These are phyloP conservation scores for Tragelaphus strepsiceros DNA, from an alignment of 2,113 vertebrate genomes.

Conservation along the genomic window DNA sequence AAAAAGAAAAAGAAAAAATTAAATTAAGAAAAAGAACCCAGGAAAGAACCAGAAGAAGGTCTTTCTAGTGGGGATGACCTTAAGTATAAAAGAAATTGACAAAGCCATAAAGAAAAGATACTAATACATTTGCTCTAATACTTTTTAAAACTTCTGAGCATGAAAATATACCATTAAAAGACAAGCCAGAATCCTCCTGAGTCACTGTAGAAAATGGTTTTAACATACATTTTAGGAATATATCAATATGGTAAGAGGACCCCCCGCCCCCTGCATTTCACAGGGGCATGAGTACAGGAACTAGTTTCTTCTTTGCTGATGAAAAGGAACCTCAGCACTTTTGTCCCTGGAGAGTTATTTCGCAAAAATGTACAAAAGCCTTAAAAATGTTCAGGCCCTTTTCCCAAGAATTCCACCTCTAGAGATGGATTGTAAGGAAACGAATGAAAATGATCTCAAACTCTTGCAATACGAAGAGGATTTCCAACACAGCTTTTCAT, in stretches of 20 bases:
- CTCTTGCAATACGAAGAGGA: fast-evolving
- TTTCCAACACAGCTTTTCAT: not conserved
- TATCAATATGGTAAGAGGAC: fast-evolving
- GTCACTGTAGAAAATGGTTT: not conserved
- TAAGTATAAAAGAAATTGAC: not conserved
- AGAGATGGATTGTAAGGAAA: not conserved
- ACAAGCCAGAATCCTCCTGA: not conserved
- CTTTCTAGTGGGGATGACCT: not conserved
- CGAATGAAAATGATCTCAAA: fast-evolving
- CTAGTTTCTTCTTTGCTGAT: not conserved
- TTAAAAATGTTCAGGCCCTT: not conserved
- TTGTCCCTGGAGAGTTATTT: not conserved
- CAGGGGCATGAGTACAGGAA: fast-evolving
- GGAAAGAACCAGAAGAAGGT: not conserved
- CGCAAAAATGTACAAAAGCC: not conserved
- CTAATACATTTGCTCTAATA: not conserved
- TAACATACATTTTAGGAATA: not conserved
- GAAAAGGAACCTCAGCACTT: not conserved
- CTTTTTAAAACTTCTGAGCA: not conserved
- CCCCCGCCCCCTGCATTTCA: fast-evolving
- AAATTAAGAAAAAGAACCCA: not conserved
- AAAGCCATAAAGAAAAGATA: not conserved
- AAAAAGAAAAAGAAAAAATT: not conserved
- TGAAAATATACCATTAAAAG: not conserved
- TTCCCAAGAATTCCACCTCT: not conserved